These are phyloP conservation scores for Melozone crissalis DNA, from an alignment of 2,113 vertebrate genomes.

Conservation along the genomic window DNA sequence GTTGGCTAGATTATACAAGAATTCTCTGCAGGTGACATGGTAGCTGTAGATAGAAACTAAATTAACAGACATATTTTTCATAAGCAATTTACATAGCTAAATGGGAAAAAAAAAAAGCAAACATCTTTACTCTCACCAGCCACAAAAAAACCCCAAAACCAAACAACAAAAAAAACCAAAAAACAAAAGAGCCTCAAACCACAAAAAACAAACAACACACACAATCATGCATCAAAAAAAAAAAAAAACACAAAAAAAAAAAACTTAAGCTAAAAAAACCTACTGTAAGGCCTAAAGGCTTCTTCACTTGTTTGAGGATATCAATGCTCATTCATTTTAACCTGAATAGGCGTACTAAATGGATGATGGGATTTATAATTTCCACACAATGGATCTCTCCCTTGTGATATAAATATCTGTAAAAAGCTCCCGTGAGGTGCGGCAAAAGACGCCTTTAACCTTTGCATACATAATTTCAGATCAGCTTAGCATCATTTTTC, in stretches of 20 bases:
- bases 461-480: conserved; percentile 36
- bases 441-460: not conserved
- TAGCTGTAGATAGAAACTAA: not conserved
- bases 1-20: not conserved
- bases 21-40: not conserved
- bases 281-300: not conserved
- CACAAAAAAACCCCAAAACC: not conserved
- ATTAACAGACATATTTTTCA: not conserved
- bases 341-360: not conserved
- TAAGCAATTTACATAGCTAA: not conserved
- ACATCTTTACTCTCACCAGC: not conserved
- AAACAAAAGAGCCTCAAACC: not conserved
- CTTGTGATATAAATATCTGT: not conserved
- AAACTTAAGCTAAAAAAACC: not conserved
- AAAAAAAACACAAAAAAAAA: not conserved
- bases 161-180: too few species aligned
- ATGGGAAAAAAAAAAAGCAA: not conserved
- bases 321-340: not conserved
- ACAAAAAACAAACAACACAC: not conserved
- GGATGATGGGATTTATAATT: not conserved
- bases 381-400: not conserved
- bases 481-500: conserved; percentile 8
- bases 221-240: too few species aligned
- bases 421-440: not conserved
- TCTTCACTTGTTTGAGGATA: not conserved